phyloP scores from a whole-genome alignment of 2,113 vertebrate genomes.

The Guaruba guarouba region DNA sequence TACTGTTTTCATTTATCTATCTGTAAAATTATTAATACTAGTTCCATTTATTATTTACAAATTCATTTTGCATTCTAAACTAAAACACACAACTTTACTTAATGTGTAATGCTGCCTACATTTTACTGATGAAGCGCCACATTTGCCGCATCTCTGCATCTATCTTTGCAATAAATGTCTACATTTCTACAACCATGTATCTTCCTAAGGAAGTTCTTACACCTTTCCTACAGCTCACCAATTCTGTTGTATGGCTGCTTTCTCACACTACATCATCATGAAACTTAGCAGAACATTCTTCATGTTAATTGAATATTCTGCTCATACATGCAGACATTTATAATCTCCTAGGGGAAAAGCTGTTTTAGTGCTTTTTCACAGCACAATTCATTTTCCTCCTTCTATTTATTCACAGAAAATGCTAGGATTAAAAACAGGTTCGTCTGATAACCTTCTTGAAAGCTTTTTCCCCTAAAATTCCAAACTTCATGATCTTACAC shows the following conservation, averaged over 20 bases:
- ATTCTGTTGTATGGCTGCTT: not conserved
- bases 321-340: not conserved
- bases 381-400: conserved; percentile 25
- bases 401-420: not conserved
- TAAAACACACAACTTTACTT: not conserved
- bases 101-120: not conserved
- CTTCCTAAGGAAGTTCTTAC: not conserved
- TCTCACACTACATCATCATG: not conserved
- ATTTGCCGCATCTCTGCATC: not conserved
- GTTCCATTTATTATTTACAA: not conserved
- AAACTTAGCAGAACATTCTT: conserved; percentile 14
- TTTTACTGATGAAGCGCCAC: not conserved
- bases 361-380: not conserved
- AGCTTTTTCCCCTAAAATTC: not conserved
- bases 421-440: not conserved
- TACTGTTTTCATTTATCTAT: not conserved
- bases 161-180: not conserved
- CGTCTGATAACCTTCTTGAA: not conserved
- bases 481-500: not conserved
- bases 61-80: conserved; percentile 11
- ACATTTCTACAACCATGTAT: not conserved
- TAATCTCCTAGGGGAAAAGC: not conserved
- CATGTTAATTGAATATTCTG: conserved; percentile 12
- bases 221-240: not conserved
- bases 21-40: not conserved